Percentiles rank a stretch among this genome's conserved stretches.
Evolutionary conservation across 2,113 vertebrate genomes (phyloP).

Genomic region (Cinclus cinclus): DNA sequence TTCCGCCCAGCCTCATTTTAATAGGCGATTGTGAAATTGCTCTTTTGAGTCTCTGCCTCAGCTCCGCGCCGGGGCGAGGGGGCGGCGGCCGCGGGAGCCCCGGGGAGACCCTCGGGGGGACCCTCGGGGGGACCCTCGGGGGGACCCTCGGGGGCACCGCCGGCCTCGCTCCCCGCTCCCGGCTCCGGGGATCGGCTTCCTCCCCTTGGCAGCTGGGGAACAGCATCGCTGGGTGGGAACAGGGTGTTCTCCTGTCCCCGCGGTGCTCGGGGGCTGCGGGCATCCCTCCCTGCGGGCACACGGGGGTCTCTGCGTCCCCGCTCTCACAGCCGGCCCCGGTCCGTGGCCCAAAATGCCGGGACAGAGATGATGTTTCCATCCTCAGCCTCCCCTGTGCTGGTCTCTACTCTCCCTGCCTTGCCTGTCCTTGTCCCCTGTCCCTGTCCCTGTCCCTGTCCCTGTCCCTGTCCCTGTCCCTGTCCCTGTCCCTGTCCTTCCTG

Average conservation of each 20-base stretch:
- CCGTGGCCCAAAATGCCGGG: background rate
- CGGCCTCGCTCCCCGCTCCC: background rate
- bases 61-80: background rate
- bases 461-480: too few relatives aligned
- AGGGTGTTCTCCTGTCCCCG: background rate
- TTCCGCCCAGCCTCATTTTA: constrained; percentile 12
- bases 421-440: background rate
- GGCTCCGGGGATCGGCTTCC: background rate
- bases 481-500: background rate
- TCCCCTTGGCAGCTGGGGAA: background rate
- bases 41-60: background rate
- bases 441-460: too few relatives aligned
- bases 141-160: background rate
- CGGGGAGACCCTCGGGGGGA: background rate
- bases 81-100: background rate
- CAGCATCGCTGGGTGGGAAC: background rate
- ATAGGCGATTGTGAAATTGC: background rate
- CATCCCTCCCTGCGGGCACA: background rate
- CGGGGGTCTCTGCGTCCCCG: background rate
- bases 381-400: background rate
- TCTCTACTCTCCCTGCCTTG: background rate
- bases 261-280: background rate
- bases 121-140: background rate
- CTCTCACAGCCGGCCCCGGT: background rate
- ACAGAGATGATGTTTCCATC: rapidly evolving